Evolutionary conservation across 2,888 invertebrate genomes (phyloP).

Genomic region (Cephus nigrinus): DNA sequence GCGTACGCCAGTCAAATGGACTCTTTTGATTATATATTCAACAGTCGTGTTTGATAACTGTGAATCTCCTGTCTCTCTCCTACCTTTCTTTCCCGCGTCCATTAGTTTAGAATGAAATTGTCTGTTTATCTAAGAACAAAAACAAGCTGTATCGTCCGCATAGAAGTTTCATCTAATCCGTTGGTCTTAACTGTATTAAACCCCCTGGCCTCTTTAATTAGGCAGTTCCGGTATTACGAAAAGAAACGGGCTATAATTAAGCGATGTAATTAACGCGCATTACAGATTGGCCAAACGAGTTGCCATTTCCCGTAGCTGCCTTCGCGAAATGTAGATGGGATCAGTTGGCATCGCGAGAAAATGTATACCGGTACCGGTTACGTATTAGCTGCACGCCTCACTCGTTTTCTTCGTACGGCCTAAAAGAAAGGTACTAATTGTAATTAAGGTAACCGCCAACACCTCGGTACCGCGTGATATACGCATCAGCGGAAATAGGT

Average conservation of each 20-base stretch:
- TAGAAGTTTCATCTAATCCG: neutral
- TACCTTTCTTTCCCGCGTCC: neutral
- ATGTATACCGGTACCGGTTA: neutral
- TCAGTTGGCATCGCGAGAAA: neutral
- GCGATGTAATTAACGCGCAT: slow-evolving; percentile 20
- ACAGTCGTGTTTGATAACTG: neutral
- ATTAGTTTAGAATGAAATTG: neutral
- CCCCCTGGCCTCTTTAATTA: slow-evolving; percentile 18
- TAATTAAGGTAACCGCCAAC: neutral
- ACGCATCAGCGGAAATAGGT: neutral
- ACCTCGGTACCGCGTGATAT: neutral
- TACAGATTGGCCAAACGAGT: slow-evolving; percentile 18
- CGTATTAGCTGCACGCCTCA: neutral
- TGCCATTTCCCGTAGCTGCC: neutral
- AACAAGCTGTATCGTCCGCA: neutral
- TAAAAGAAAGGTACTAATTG: neutral
- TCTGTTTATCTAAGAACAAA: neutral
- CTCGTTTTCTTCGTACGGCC: neutral
- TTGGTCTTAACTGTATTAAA: slow-evolving; percentile 8
- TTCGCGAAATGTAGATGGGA: neutral
- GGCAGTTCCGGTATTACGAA: slow-evolving; percentile 17
- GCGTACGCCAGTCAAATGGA: neutral
- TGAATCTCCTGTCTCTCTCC: neutral
- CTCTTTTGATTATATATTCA: neutral
- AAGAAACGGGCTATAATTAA: slow-evolving; percentile 21